phyloP scores from a whole-genome alignment of 2,797 vertebrate genomes.

The Harpagifer antarcticus region DNA sequence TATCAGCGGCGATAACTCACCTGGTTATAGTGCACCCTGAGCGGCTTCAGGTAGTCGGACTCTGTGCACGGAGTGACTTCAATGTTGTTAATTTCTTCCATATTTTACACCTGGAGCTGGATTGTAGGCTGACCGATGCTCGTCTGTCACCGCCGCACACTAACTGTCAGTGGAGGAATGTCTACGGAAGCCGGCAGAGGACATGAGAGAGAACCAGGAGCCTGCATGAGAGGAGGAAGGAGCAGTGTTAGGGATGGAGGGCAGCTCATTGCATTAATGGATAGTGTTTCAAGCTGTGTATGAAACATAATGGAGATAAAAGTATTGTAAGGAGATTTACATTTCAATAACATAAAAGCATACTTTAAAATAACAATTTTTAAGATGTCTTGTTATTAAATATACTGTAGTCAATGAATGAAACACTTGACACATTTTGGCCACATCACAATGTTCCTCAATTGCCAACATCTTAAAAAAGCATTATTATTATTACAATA shows the following conservation, averaged over 20 bases:
- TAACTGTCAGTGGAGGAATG: constrained; percentile 73
- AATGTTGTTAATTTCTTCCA: constrained; percentile 89
- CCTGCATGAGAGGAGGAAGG: background rate
- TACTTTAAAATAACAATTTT: too few species aligned
- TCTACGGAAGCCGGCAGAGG: constrained; percentile 71
- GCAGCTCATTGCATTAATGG: too few species aligned
- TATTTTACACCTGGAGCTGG: constrained; percentile 63
- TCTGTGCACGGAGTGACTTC: constrained; percentile 87
- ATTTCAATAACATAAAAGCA: background rate
- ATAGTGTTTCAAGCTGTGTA: background rate
- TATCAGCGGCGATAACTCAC: constrained; percentile 73
- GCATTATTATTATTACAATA: too few species aligned
- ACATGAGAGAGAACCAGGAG: constrained; percentile 25
- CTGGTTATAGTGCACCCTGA: constrained; percentile 87
- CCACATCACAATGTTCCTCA: too few species aligned
- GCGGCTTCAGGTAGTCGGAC: constrained; percentile 89
- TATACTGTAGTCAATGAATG: too few species aligned
- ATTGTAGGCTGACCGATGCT: constrained; percentile 63
- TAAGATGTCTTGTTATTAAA: too few species aligned
- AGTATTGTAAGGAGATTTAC: background rate
- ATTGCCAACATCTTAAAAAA: too few species aligned
- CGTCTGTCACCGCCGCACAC: constrained; percentile 72
- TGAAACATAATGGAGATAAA: background rate
- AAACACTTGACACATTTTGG: too few species aligned
- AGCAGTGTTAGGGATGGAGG: background rate